Evolutionary conservation across 1,140 invertebrate species (phyloP), one percentile per base, ranked within the genome.

Genomic region (Macrostomum lignano): DNA sequence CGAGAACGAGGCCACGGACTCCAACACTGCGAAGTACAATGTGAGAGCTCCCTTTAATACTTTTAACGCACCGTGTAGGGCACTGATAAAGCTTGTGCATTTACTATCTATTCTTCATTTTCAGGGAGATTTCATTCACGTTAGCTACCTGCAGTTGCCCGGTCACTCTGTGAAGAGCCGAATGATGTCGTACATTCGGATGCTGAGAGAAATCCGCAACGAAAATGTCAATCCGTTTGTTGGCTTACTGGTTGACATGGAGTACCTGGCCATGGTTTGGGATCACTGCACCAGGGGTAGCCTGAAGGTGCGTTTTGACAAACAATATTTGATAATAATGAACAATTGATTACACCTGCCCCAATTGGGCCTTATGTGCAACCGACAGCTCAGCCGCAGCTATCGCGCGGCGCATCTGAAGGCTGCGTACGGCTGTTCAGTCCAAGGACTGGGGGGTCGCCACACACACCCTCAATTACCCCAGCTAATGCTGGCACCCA

Each of bases 161-260:
- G 34, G 7, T 17, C 10, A 9, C 3, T 20, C n/a, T 19, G 21
- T 30, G 25, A 1, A 31, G 24, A 22, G 21, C 30, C 7, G 11
- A 21, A 14, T 33, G 14, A 24, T 20, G 7, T 3, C 21, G 5
- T 30, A 24, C 17, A 2, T 22, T 26, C 39, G 38, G 20, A 45
- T 68, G 66, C 46, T 68, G 26, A 73, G 77, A 46, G 70, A 70
- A n/a, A 48, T 81, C 31, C 64, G 74, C 7, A 73, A 78, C 44
- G 76, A 81, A 47, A 81, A 81, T 44, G 52, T 81, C n/a, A 77
- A 76, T 49, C 68, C 72, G 0, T 61, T 79, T 39, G 69, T 78
- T 37, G 74, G 72, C 40, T 72, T 67, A 51, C 57, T 72, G 21
- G 65, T 66, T 3, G 71, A 73, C 45, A 66, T 68, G 3, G 57